These are phyloP conservation scores for Lepus americanus DNA, from an alignment of 2,113 vertebrate genomes.

Conservation along the genomic window DNA sequence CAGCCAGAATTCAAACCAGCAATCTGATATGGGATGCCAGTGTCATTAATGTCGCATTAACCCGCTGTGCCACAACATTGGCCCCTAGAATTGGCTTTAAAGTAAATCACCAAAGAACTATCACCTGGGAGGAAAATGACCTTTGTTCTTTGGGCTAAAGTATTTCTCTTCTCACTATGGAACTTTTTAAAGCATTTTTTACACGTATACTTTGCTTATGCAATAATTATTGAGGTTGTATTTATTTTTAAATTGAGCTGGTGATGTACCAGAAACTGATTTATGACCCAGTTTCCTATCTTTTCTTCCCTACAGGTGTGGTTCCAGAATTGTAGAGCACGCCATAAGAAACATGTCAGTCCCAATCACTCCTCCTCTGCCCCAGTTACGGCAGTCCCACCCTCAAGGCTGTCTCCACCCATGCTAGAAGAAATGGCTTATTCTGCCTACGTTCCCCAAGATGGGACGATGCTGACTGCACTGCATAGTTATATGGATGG, in stretches of 20 bases:
- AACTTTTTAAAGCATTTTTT: not conserved
- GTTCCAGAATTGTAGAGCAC: constrained; percentile 98
- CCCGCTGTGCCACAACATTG: too few species aligned
- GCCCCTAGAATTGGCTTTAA: too few species aligned
- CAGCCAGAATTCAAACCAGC: too few species aligned
- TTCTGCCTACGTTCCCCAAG: constrained; percentile 92
- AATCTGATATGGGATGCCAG: too few species aligned
- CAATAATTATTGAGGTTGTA: not conserved
- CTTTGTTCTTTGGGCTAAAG: not conserved
- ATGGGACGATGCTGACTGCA: constrained; percentile 94
- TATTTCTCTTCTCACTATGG: not conserved
- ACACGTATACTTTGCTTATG: not conserved
- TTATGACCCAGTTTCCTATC: not conserved
- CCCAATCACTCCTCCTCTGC: constrained; percentile 92
- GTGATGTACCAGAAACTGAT: not conserved
- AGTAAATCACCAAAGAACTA: not conserved
- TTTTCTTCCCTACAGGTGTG: constrained; percentile 90
- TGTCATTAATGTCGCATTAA: too few species aligned
- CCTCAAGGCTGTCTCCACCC: constrained; percentile 92
- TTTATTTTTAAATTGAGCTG: not conserved
- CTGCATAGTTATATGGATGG: constrained; percentile 96
- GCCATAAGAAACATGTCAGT: constrained; percentile 97
- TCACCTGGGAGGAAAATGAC: not conserved
- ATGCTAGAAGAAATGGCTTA: constrained; percentile 95
- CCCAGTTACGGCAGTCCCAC: constrained; percentile 90